Evolutionary conservation across 2,797 vertebrate genomes (phyloP).

Genomic region (Rousettus madagascariensis): DNA sequence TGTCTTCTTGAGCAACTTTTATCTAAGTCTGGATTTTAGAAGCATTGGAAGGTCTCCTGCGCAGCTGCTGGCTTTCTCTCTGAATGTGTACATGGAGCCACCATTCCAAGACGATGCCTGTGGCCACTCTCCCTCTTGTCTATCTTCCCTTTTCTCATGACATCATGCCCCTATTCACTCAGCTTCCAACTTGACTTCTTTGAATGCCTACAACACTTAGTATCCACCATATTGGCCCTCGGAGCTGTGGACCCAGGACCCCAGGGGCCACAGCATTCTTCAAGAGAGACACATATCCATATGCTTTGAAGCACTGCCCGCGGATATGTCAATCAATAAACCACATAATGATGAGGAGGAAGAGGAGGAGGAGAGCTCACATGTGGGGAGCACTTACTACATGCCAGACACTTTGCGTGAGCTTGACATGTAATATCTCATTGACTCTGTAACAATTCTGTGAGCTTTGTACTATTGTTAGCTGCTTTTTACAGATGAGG

Average conservation of each 20-base stretch:
- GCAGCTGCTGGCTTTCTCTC: conserved; percentile 21
- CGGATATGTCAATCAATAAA: neutral
- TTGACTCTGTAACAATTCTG: neutral
- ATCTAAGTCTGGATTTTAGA: conserved; percentile 46
- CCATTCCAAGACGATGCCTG: neutral
- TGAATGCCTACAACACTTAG: conserved; percentile 8
- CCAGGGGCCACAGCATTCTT: neutral
- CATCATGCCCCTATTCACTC: neutral
- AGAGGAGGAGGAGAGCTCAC: neutral
- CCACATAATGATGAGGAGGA: neutral
- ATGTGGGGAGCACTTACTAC: conserved; percentile 10
- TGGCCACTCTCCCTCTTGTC: neutral
- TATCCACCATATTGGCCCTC: neutral
- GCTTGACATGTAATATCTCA: neutral
- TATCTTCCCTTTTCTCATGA: conserved; percentile 26
- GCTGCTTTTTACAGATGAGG: conserved; percentile 11
- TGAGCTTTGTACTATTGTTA: conserved; percentile 8
- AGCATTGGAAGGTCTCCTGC: neutral
- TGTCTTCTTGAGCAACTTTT: conserved; percentile 44
- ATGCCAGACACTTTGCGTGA: neutral
- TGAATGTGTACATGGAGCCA: neutral
- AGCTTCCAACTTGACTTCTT: conserved; percentile 10
- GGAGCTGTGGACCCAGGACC: neutral
- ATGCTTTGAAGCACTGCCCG: neutral
- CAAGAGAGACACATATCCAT: neutral